Evolutionary conservation across 2,113 vertebrate genomes (phyloP).

Genomic region (Rhadina sibilatrix): DNA sequence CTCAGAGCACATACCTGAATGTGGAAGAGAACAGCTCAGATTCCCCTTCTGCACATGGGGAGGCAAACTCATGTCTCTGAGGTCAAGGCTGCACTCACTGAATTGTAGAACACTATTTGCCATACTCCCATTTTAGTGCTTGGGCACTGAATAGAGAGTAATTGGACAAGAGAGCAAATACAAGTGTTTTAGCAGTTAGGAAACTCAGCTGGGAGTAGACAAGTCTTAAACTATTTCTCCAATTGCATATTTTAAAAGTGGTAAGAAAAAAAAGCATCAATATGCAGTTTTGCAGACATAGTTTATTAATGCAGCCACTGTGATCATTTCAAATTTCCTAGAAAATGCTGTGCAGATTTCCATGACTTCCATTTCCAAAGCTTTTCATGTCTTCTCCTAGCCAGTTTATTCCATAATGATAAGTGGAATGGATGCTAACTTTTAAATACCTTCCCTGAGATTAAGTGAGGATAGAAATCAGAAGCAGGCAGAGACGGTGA

Average conservation of each 20-base stretch:
- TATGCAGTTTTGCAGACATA: background rate
- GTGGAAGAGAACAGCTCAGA: background rate
- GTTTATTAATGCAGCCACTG: background rate
- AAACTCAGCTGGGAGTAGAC: background rate
- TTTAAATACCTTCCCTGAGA: background rate
- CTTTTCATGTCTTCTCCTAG: background rate
- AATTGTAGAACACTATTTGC: background rate
- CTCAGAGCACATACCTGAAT: background rate
- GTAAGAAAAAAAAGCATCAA: background rate
- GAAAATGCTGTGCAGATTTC: background rate
- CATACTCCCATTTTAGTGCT: background rate
- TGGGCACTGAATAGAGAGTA: background rate
- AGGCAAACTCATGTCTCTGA: background rate
- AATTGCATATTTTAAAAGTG: background rate
- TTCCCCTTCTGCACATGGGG: background rate
- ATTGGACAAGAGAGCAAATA: background rate
- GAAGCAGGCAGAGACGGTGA: background rate
- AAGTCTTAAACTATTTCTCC: background rate
- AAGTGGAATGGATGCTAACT: background rate
- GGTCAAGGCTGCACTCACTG: background rate
- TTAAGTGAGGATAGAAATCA: background rate
- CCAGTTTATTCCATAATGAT: background rate
- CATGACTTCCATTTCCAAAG: too few relatives aligned
- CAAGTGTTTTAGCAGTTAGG: background rate
- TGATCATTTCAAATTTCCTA: background rate